Base-by-base conservation (phyloP, 2,888 invertebrate species). In the Tolmerus cingulatus region DNA sequence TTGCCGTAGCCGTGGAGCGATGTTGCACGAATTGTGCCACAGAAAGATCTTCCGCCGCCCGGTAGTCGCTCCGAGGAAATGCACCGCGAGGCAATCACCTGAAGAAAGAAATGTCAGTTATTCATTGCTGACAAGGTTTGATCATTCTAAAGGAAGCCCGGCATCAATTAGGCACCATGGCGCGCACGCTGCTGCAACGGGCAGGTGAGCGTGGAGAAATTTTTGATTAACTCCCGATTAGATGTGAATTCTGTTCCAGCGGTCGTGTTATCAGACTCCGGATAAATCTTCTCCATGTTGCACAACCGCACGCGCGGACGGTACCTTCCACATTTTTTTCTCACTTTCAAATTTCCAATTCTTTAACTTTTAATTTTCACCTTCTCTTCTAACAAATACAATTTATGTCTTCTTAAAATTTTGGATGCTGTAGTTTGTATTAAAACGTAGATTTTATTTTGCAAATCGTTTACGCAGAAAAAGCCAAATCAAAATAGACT, bases 11-110 rank as follows among this genome's bases (percentile, higher is more conserved):
- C 43, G 43, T 46, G 81, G 46, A 79, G 40, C 40, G 23, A 46
- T 79, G 76, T 76, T 76, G 40, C 82, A 82, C 82, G 82, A 82
- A 82, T 82, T 82, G 82, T 82, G 82, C 82, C 82, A 82, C 30
- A 57, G 37, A 82, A 55, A 82, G 19, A 30, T 82, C 55, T 30
- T 55, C 27, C 16, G 66, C 66, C 66, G 66, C 66, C 55, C 82
- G 57, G 82, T 57, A 82, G 82, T 57, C 82, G 27, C 57, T 30
- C 23, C 40, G 9, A 57, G 57, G 57, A 55, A 82, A 55, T 51
- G 82, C 82, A 57, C 43, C 79, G 57, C 9, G 51, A 55, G 43
- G 46, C 19, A 40, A 78, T 34, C 34, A 76, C 27, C 40, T 1
- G 8, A 78, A 43, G 43, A 40, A 78, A 46, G 43, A 78, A 40